Percentiles rank a stretch among this genome's conserved stretches.
Conservation (phyloP, 2,113 vertebrate species). For the Taxidea taxus region DNA sequence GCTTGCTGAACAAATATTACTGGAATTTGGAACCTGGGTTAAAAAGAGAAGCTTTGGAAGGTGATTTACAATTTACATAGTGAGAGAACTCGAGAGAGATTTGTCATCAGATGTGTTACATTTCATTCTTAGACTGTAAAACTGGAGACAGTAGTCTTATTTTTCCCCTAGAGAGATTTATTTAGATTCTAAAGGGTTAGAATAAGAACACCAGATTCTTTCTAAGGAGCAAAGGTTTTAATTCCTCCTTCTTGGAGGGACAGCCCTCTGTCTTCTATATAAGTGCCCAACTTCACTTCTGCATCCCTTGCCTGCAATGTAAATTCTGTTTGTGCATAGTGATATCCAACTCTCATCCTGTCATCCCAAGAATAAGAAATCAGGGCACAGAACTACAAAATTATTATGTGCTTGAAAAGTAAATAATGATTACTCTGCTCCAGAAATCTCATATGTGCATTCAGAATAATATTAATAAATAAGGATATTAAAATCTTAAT, state of each 20-base stretch:
- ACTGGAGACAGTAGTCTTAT: neutral
- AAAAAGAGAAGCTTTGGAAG: neutral
- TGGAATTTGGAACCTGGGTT: neutral
- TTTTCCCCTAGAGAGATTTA: neutral
- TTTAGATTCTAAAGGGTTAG: neutral
- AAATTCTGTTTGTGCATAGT: neutral
- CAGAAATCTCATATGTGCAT: neutral
- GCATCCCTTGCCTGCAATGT: neutral
- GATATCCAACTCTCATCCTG: neutral
- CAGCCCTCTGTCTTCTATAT: neutral
- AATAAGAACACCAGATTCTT: neutral
- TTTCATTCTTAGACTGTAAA: conserved; percentile 25
- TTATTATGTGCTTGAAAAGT: conserved; percentile 21
- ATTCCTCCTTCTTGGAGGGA: neutral
- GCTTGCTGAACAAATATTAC: neutral
- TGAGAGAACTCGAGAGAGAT: neutral
- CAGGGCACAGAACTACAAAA: neutral
- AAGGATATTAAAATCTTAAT: neutral
- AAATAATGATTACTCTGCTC: neutral
- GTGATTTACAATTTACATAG: conserved; percentile 17
- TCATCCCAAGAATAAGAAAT: neutral
- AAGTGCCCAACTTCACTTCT: neutral
- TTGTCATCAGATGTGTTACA: neutral
- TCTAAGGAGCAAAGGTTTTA: neutral
- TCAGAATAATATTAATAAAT: neutral